Conservation (phyloP, 2,113 vertebrate species). For the Crypturellus undulatus region DNA sequence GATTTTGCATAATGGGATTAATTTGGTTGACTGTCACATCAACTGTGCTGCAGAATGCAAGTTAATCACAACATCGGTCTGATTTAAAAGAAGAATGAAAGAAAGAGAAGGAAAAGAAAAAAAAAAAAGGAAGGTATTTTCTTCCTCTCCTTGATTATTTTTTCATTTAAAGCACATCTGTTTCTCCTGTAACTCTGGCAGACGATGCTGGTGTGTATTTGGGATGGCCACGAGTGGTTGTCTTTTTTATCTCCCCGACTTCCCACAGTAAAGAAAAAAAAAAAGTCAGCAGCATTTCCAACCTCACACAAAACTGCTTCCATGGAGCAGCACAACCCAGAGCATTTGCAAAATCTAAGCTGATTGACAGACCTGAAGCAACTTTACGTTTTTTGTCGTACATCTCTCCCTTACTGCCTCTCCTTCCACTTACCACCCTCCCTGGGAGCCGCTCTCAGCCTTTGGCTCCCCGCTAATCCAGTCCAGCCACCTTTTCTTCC, state of each 20-base stretch:
- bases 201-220: not conserved
- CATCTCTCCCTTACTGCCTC: not conserved
- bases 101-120: slow-evolving; percentile 35
- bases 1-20: slow-evolving; percentile 87
- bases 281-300: slow-evolving; percentile 23
- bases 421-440: not conserved
- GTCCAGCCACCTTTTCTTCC: not conserved
- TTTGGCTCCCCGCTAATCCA: not conserved
- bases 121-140: slow-evolving; percentile 54
- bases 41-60: slow-evolving; percentile 78
- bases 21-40: slow-evolving; percentile 85
- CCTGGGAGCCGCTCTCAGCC: fast-evolving
- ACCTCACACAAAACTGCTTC: slow-evolving; percentile 30
- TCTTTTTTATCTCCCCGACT: not conserved
- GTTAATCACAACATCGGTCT: slow-evolving; percentile 79
- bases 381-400: not conserved
- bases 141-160: slow-evolving; percentile 30
- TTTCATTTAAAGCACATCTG: slow-evolving; percentile 31
- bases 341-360: not conserved
- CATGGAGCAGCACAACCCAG: not conserved
- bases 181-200: slow-evolving; percentile 11
- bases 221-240: not conserved
- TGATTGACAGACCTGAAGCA: not conserved
- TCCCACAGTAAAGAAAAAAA: not conserved
- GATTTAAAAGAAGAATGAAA: slow-evolving; percentile 70